Evolutionary conservation across 2,113 vertebrate species (phyloP).

Genomic region (Bufo gargarizans): DNA sequence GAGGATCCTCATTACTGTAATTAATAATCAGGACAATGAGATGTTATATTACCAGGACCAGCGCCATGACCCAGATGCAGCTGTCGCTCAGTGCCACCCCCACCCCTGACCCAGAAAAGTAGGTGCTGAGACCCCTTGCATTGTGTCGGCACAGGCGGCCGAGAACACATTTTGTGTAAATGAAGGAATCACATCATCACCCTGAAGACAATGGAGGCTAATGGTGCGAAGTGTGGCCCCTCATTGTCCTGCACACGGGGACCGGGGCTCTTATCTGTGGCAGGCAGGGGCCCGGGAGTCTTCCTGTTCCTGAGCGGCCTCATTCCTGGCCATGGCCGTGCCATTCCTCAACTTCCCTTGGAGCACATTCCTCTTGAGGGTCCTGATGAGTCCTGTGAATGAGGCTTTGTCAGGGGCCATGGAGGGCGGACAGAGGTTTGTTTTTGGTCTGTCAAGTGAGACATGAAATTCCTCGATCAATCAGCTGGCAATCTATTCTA

Average conservation of each 20-base stretch:
- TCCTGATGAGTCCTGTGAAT: slow-evolving; percentile 46
- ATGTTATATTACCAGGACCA: background rate
- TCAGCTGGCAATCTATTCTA: slow-evolving; percentile 55
- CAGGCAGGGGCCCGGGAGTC: background rate
- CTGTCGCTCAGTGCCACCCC: background rate
- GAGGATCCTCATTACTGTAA: background rate
- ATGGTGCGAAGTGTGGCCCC: background rate
- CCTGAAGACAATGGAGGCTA: background rate
- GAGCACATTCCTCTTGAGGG: slow-evolving; percentile 23
- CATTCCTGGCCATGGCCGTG: background rate
- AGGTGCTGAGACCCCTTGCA: background rate
- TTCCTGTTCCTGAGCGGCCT: slow-evolving; percentile 4
- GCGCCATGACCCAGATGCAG: background rate
- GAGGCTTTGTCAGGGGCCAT: slow-evolving; percentile 41
- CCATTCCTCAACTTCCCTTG: slow-evolving; percentile 1
- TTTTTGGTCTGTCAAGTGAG: slow-evolving; percentile 57
- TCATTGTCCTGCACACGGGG: too few species aligned
- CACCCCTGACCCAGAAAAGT: background rate
- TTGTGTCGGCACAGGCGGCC: background rate
- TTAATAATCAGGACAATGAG: background rate
- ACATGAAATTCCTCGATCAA: slow-evolving; percentile 52
- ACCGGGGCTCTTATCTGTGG: background rate
- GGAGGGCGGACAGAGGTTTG: slow-evolving; percentile 37
- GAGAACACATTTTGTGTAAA: background rate
- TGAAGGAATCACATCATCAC: background rate